Conservation (phyloP, 1,140 invertebrate species). For the Conus ventricosus region DNA sequence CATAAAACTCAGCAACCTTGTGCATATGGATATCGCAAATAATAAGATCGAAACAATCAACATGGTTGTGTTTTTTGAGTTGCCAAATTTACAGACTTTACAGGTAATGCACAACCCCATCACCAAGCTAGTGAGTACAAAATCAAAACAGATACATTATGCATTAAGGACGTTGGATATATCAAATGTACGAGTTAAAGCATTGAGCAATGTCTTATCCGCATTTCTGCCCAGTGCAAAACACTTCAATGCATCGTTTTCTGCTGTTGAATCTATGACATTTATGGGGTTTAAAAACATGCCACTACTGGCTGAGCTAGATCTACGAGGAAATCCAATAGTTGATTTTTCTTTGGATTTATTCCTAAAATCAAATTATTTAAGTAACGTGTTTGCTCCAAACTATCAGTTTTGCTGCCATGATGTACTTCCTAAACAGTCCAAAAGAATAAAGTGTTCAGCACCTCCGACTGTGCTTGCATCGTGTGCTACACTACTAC, state of each 20-base stretch:
- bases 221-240: slow-evolving; percentile 11
- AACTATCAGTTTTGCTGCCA: slow-evolving; percentile 49
- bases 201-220: neutral
- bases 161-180: slow-evolving; percentile 3
- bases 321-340: neutral
- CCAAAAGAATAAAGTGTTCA: slow-evolving; percentile 38
- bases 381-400: slow-evolving; percentile 38
- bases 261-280: neutral
- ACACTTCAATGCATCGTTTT: neutral
- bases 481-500: slow-evolving; percentile 50
- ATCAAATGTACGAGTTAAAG: neutral
- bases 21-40: slow-evolving; percentile 23
- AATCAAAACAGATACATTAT: neutral
- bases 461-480: slow-evolving; percentile 43
- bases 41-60: slow-evolving; percentile 21
- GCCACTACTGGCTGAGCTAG: neutral
- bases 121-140: neutral
- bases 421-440: neutral
- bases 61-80: neutral
- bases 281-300: neutral
- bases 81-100: slow-evolving; percentile 22
- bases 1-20: neutral
- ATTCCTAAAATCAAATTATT: slow-evolving; percentile 36
- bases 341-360: slow-evolving; percentile 1
- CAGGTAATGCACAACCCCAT: slow-evolving; percentile 20